Evolutionary conservation across 2,888 invertebrate species (phyloP), one percentile per base, ranked within the genome.

Genomic region (Atrina japonica): DNA sequence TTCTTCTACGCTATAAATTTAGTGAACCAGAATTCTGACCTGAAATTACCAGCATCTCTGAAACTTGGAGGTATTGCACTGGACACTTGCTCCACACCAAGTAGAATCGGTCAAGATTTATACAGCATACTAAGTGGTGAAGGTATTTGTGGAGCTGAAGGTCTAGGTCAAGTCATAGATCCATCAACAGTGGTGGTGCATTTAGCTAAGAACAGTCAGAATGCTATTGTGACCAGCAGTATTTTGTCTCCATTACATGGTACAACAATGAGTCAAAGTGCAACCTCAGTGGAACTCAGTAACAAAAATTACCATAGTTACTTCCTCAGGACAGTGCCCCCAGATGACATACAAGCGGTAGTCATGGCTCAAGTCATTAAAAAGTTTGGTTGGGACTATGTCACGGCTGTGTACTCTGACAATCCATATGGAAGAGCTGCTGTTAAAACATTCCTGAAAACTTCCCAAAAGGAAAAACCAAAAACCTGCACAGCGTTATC

Each of bases 1-100:
- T 88, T 91, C 61, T 88, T 89, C 66, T 91, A 88, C 76, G 91
- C 91, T 6, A 84, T 91, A 23, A 86, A 89, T 50, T 73, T 83
- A 14, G 86, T 91, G 27, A 91, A 91, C 77, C 71, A 76, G 16
- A 89, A 91, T 59, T 41, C 41, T 1, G 78, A 80, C 49, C 64
- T 66, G 5, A 65, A 72, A 9, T 76, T 83, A 45, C 77, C 84
- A 49, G 77, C 80, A 21, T 82, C 82, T 3, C 73, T 86, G 40
- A 80, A 84, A 56, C 80, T 89, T 43, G 87, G 90, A n/a, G 90
- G 89, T 3, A 71, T 90, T 3, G 88, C 88, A 2, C 78, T 91
- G 30, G 91, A 91, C 75, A 88, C 88, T 30, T 91, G 91, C 68
- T 84, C 85, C 30, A 81, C 86, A 55, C 77, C 84, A 3, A 82